A percentile compares a stretch with the other conserved stretches of the same genome.
These are phyloP conservation scores for Phenganax stokvisi DNA, from an alignment of 92 coral and sea anemone species.

Conservation along the genomic window DNA sequence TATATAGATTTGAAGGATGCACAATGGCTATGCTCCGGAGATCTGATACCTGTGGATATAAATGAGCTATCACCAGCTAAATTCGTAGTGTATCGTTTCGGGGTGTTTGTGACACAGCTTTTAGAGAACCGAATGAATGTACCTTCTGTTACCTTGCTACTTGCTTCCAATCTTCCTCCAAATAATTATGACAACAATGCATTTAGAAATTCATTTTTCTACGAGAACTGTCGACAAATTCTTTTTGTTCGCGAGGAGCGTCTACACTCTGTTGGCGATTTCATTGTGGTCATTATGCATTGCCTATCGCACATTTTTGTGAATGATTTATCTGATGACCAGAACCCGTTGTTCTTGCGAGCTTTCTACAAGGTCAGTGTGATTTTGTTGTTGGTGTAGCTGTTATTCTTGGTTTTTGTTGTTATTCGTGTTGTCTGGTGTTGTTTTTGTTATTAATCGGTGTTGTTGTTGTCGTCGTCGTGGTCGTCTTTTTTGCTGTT, in stretches of 20 bases:
- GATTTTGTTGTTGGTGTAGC: neutral
- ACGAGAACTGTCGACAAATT: conserved; percentile 95
- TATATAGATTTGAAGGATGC: conserved; percentile 96
- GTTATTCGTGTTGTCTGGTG: neutral
- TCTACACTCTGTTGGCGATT: conserved; percentile 96
- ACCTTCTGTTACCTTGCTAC: conserved; percentile 92
- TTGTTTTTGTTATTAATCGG: neutral
- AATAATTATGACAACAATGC: conserved; percentile 90
- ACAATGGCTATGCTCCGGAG: conserved; percentile 96
- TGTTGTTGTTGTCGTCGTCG: neutral
- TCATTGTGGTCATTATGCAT: conserved; percentile 90
- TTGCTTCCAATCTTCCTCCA: conserved; percentile 90
- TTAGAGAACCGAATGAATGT: conserved; percentile 77
- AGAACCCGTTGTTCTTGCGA: conserved; percentile 85
- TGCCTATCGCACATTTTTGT: conserved; percentile 87
- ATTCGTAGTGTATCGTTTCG: conserved; percentile 96
- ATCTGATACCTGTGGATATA: conserved; percentile 86
- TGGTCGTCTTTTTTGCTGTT: no score
- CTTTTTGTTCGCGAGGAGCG: conserved; percentile 92
- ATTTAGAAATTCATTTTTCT: conserved; percentile 91
- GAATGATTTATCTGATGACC: conserved; percentile 73
- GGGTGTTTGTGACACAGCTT: conserved; percentile 87
- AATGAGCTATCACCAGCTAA: conserved; percentile 89
- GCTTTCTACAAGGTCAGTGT: conserved; percentile 87
- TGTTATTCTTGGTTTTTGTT: neutral